Evolutionary conservation across 1,140 invertebrate species (phyloP), one percentile per base, ranked within the genome.

Genomic region (Cotesia glomerata): DNA sequence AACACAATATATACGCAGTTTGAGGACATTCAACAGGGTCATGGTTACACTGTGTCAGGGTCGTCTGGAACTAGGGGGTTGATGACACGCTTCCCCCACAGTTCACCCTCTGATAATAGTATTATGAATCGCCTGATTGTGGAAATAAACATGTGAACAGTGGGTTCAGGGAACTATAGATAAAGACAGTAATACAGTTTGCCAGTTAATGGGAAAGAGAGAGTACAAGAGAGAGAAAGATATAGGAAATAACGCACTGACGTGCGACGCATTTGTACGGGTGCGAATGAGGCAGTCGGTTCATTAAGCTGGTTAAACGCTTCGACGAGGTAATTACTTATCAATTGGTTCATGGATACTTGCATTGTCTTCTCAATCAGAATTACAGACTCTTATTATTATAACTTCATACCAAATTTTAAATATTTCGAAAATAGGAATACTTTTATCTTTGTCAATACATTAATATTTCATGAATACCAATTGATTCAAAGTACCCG

Each of bases 61-160:
- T 82, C 78, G 74, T 64, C 39, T 54, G 36, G 73, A 52, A 26
- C 45, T 73, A 75, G 73, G 69, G 71, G 70, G 76, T 72, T 76
- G 73, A 77, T 78, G 74, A 62, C 65, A 67, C 61, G 9, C 45
- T 5, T 77, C 74, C 63, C 69, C 76, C 77, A 67, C 79, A 73
- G 70, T 76, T 72, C 79, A 83, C 82, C 81, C 81, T 83, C 78
- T 78, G 82, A 84, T 84, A 85, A 85, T 83, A 81, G 78, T 77
- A 84, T 85, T 84, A 83, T 83, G 79, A 81, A 78, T 83, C 79
- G 80, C 75, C 77, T 82, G 81, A 84, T 84, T 82, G 80, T 84
- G 79, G 80, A 84, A 84, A 83, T 84, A 84, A 84, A 84, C 82
- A 81, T 59, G 80, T 74, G 77, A 80, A 80, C 74, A 76, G 52